Evolutionary conservation across 2,797 vertebrate species (phyloP).

Genomic region (Danio choprae): DNA sequence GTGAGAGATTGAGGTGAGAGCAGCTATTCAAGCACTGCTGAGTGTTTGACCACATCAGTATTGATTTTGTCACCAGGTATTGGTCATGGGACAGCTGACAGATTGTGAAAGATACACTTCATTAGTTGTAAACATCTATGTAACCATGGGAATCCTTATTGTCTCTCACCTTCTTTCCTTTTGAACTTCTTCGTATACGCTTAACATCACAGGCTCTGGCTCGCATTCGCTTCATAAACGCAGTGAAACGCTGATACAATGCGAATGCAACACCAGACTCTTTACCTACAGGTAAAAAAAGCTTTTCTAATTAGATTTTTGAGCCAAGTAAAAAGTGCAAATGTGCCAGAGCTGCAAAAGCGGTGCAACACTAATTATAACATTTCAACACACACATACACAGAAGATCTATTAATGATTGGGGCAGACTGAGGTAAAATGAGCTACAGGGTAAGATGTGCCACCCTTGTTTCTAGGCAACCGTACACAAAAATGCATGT

Average conservation of each 20-base stretch:
- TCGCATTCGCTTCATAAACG: neutral
- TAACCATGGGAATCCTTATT: slow-evolving; percentile 60
- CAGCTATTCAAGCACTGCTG: slow-evolving; percentile 63
- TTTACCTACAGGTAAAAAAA: neutral
- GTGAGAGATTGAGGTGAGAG: slow-evolving; percentile 67
- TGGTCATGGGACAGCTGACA: slow-evolving; percentile 72
- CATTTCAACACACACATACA: neutral
- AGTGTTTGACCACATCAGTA: slow-evolving; percentile 74
- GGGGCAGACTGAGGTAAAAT: neutral
- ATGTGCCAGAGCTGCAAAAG: slow-evolving; percentile 11
- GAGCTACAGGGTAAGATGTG: slow-evolving; percentile 6
- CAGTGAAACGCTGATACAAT: neutral
- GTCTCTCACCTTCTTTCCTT: slow-evolving; percentile 69
- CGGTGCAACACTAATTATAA: slow-evolving; percentile 10
- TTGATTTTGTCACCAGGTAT: slow-evolving; percentile 73
- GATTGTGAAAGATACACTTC: slow-evolving; percentile 74
- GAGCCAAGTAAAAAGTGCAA: slow-evolving; percentile 4
- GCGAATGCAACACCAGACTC: neutral
- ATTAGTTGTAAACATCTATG: slow-evolving; percentile 69
- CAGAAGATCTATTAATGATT: slow-evolving; percentile 12
- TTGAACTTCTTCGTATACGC: slow-evolving; percentile 50
- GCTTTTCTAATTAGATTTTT: neutral
- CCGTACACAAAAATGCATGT: slow-evolving; percentile 16
- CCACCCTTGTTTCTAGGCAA: slow-evolving; percentile 32
- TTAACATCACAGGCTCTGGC: neutral